phyloP scores from a whole-genome alignment of 2,888 invertebrate species.

The Epirrhoe alternata region DNA sequence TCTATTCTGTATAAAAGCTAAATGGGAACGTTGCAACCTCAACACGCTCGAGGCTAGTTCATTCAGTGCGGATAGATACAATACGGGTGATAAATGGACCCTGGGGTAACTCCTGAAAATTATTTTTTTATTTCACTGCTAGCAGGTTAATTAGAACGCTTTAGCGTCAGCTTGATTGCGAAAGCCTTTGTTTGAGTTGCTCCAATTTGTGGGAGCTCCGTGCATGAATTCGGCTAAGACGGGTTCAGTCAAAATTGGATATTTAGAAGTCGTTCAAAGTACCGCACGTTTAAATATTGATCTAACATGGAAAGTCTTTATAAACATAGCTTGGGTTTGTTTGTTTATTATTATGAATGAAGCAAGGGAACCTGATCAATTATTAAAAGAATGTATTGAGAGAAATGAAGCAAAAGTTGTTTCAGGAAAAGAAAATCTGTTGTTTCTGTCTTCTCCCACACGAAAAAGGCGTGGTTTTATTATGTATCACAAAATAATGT shows the following conservation, averaged over 20 bases:
- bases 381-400: too few species aligned
- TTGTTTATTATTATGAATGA: too few species aligned
- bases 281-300: too few species aligned
- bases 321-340: too few species aligned
- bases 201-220: neutral
- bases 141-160: slow-evolving; percentile 16
- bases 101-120: slow-evolving; percentile 18
- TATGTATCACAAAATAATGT: too few species aligned
- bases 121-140: slow-evolving; percentile 8
- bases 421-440: too few species aligned
- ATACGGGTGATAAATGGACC: slow-evolving; percentile 27
- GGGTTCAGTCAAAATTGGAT: neutral
- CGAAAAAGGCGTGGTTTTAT: too few species aligned
- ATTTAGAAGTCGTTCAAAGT: neutral
- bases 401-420: too few species aligned
- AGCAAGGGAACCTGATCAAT: too few species aligned
- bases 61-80: slow-evolving; percentile 23
- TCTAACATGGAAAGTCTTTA: too few species aligned
- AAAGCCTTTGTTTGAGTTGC: slow-evolving; percentile 14
- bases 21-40: slow-evolving; percentile 14
- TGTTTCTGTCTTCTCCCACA: too few species aligned
- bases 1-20: slow-evolving; percentile 17
- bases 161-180: slow-evolving; percentile 10
- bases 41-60: slow-evolving; percentile 16
- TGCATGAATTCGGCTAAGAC: neutral